A percentile compares a stretch with the other conserved stretches of the same genome.
Evolutionary conservation across 2,888 invertebrate genomes (phyloP).

Genomic region (Falcaria lacertinaria): DNA sequence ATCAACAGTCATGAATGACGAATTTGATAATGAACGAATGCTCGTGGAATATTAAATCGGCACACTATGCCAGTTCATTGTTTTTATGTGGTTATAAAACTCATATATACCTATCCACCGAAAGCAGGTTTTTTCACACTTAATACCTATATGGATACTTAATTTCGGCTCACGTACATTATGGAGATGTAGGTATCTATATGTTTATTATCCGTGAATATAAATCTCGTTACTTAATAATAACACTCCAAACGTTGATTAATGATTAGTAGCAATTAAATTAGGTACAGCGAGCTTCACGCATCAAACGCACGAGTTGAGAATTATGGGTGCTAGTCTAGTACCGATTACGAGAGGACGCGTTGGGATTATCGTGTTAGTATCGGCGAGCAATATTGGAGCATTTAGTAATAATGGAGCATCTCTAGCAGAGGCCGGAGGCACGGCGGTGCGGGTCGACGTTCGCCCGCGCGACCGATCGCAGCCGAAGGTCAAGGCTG

Average conservation of each 20-base stretch:
- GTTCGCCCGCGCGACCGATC: conserved; percentile 70
- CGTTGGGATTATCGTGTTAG: not conserved
- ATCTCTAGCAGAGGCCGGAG: conserved; percentile 32
- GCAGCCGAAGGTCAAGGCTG: conserved; percentile 75
- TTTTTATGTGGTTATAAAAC: not conserved
- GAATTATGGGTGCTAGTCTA: not conserved
- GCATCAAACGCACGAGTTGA: not conserved
- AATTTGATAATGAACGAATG: not conserved
- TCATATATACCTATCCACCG: not conserved
- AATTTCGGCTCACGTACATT: not conserved
- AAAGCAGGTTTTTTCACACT: not conserved
- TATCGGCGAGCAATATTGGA: conserved; percentile 7
- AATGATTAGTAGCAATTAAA: not conserved
- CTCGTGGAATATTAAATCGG: not conserved
- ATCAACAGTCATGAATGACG: not conserved
- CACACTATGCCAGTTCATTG: not conserved
- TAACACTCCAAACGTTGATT: not conserved
- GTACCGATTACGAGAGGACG: not conserved
- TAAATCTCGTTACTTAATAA: not conserved
- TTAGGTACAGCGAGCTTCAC: not conserved
- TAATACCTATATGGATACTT: not conserved
- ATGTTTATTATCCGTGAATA: not conserved
- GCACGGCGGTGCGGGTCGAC: conserved; percentile 56
- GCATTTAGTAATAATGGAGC: conserved; percentile 16
- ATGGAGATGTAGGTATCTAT: not conserved